Percentiles rank a stretch among this genome's conserved stretches.
These are phyloP conservation scores for Xanthorhoe spadicearia DNA, from an alignment of 2,888 invertebrate genomes.

Conservation along the genomic window DNA sequence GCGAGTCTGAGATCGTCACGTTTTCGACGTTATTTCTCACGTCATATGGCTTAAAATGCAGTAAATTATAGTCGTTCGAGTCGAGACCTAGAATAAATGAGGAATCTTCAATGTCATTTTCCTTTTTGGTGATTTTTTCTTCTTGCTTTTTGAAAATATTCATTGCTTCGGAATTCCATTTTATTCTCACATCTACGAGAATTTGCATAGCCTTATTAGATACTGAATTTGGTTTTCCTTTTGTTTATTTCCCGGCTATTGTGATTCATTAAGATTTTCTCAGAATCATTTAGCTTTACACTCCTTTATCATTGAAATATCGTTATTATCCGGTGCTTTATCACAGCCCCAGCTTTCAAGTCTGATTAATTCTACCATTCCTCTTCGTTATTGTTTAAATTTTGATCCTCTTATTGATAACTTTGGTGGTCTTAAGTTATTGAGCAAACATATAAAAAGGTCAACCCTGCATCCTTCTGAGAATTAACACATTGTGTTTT, in stretches of 20 bases:
- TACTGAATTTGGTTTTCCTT: conserved; percentile 9
- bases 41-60: conserved; percentile 43
- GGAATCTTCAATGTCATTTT: conserved; percentile 42
- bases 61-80: conserved; percentile 40
- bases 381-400: conserved; percentile 8
- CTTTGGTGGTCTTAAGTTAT: conserved; percentile 13
- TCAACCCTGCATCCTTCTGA: conserved; percentile 18
- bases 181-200: conserved; percentile 22
- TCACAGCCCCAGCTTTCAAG: conserved; percentile 17
- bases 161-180: conserved; percentile 44
- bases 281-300: conserved; percentile 9
- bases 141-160: conserved; percentile 43
- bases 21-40: conserved; percentile 44
- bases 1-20: conserved; percentile 39
- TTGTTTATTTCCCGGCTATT: conserved; percentile 18
- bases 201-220: conserved; percentile 27
- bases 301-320: conserved; percentile 30
- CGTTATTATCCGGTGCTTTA: conserved; percentile 16
- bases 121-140: conserved; percentile 40
- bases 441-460: conserved; percentile 18
- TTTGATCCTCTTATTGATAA: conserved; percentile 4
- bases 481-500: conserved; percentile 28
- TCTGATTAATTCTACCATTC: conserved; percentile 24
- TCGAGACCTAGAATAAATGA: conserved; percentile 51
- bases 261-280: conserved; percentile 25